Conservation (phyloP, 2,797 vertebrate species). For the Argentina silus region DNA sequence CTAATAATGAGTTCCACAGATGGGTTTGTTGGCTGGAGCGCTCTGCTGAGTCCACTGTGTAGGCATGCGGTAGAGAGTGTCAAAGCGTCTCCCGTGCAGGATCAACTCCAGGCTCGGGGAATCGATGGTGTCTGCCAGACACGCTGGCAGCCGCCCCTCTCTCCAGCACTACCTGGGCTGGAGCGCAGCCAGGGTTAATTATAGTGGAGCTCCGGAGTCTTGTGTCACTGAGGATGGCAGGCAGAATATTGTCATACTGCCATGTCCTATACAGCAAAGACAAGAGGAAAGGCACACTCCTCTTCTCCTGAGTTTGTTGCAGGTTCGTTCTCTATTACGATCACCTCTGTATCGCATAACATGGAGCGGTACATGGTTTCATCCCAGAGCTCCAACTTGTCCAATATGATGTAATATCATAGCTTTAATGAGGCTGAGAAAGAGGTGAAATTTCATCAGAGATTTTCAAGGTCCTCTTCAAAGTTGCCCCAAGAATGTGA, state of each 20-base stretch:
- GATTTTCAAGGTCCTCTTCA: slow-evolving; percentile 56
- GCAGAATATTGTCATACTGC: slow-evolving; percentile 80
- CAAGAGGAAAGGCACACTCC: slow-evolving; percentile 71
- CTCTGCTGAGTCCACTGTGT: slow-evolving; percentile 70
- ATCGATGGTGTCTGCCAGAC: slow-evolving; percentile 80
- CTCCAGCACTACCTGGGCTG: slow-evolving; percentile 80
- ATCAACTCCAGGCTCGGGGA: slow-evolving; percentile 78
- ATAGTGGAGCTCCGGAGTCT: slow-evolving; percentile 81
- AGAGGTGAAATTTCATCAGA: slow-evolving; percentile 40
- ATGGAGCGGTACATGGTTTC: slow-evolving; percentile 4
- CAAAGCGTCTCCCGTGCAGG: slow-evolving; percentile 78
- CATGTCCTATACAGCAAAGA: slow-evolving; percentile 79
- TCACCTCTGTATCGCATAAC: slow-evolving; percentile 20
- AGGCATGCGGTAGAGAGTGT: slow-evolving; percentile 70
- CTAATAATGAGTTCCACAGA: slow-evolving; percentile 79
- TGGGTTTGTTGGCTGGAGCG: slow-evolving; percentile 72
- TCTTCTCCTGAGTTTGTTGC: slow-evolving; percentile 40
- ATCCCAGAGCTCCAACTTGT: neutral
- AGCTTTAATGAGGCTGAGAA: slow-evolving; percentile 34
- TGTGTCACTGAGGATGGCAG: slow-evolving; percentile 75
- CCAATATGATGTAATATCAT: slow-evolving; percentile 12
- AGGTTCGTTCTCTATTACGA: slow-evolving; percentile 16
- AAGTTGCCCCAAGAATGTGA: slow-evolving; percentile 53
- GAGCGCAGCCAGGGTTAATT: slow-evolving; percentile 85
- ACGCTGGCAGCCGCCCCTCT: slow-evolving; percentile 70